Evolutionary conservation across 1,140 invertebrate species (phyloP).

Genomic region (Frieseomelitta varia): DNA sequence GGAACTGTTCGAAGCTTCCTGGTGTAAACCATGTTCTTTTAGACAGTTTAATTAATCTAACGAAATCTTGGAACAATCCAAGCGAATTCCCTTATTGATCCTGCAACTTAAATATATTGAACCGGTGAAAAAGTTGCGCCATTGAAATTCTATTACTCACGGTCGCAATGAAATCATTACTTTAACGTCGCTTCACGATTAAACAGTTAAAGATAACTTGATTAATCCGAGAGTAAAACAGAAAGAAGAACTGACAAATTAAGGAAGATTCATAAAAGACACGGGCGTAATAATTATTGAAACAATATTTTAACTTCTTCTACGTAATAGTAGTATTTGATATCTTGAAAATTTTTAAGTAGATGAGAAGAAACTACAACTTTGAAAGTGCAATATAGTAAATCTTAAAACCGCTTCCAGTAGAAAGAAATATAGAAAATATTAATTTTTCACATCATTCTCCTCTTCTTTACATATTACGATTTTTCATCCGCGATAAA

Average conservation of each 20-base stretch:
- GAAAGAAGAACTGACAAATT: too few relatives aligned
- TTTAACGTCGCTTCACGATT: too few relatives aligned
- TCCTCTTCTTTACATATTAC: not conserved
- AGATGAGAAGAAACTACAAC: not conserved
- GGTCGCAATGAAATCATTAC: not conserved
- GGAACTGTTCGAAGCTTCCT: constrained; percentile 20
- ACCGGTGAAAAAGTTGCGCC: not conserved
- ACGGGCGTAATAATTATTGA: too few relatives aligned
- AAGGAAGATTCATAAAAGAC: too few relatives aligned
- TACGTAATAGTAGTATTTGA: not conserved
- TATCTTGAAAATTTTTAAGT: not conserved
- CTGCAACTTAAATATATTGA: not conserved
- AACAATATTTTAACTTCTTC: too few relatives aligned
- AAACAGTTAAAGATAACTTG: too few relatives aligned
- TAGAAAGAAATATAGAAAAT: not conserved
- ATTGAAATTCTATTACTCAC: not conserved
- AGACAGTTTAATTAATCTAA: constrained; percentile 31
- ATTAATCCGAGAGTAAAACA: too few relatives aligned
- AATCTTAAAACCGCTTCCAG: not conserved
- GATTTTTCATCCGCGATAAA: not conserved
- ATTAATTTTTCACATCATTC: too few relatives aligned
- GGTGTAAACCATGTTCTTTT: constrained; percentile 6
- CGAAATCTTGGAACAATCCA: not conserved
- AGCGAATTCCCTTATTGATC: not conserved
- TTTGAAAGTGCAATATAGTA: not conserved